phyloP scores from a whole-genome alignment of 2,888 invertebrate genomes.

The Rosalia funebris region DNA sequence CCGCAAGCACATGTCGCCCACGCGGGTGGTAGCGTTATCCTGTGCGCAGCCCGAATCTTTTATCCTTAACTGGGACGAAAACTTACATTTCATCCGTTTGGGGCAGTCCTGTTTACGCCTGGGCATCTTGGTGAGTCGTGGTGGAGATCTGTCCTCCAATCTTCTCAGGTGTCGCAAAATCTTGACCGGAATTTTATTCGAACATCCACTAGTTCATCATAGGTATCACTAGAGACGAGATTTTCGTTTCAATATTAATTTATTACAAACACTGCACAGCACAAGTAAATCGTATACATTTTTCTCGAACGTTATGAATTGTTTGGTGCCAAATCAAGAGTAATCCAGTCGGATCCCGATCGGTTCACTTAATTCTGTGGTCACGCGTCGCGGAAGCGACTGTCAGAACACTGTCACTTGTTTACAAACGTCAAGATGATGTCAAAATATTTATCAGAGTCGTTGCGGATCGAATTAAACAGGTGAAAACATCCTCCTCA shows the following conservation, averaged over 20 bases:
- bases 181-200: constrained; percentile 48
- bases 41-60: constrained; percentile 14
- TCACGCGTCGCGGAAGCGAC: constrained; percentile 18
- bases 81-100: constrained; percentile 68
- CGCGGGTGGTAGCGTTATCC: constrained; percentile 5
- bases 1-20: constrained; percentile 21
- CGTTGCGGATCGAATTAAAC: constrained; percentile 37
- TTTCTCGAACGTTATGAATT: constrained; percentile 18
- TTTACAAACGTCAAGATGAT: constrained; percentile 6
- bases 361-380: constrained; percentile 8
- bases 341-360: constrained; percentile 10
- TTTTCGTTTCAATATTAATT: constrained; percentile 11
- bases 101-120: constrained; percentile 67
- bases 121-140: constrained; percentile 60
- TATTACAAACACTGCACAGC: constrained; percentile 38
- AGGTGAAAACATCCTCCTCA: constrained; percentile 57
- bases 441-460: constrained; percentile 17
- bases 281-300: constrained; percentile 46
- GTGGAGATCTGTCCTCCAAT: constrained; percentile 49
- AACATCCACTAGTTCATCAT: constrained; percentile 36
- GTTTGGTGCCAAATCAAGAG: constrained; percentile 3
- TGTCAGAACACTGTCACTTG: constrained; percentile 29
- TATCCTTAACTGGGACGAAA: constrained; percentile 5
- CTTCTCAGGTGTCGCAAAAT: constrained; percentile 58
- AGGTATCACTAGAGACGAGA: constrained; percentile 14